Conservation (phyloP, 1,140 invertebrate genomes). For the Zelostemma sp. region DNA sequence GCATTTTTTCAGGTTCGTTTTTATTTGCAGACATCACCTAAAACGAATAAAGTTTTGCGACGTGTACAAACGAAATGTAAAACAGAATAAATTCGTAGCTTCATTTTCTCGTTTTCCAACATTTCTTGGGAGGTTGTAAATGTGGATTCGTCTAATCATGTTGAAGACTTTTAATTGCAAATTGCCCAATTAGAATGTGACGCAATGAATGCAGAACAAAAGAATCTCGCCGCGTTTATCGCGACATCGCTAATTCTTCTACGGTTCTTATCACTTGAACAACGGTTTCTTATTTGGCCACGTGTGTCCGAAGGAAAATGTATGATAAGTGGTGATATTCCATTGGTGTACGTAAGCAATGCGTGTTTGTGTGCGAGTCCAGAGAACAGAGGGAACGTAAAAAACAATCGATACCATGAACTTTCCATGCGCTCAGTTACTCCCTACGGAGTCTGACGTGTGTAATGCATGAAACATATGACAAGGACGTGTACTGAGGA, state of each 20-base stretch:
- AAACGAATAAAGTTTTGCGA: too few relatives aligned
- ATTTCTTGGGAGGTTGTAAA: too few relatives aligned
- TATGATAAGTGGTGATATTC: conserved; percentile 5
- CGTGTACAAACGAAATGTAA: too few relatives aligned
- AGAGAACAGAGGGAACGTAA: conserved; percentile 9
- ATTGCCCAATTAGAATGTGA: conserved; percentile 7
- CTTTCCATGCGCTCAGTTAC: conserved; percentile 44
- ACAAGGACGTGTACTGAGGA: conserved; percentile 38
- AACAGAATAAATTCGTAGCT: too few relatives aligned
- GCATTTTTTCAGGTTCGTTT: too few relatives aligned
- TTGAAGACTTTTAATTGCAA: not conserved
- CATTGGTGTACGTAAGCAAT: conserved; percentile 7
- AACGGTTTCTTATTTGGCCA: conserved; percentile 20
- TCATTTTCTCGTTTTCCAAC: too few relatives aligned
- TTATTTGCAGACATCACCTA: too few relatives aligned
- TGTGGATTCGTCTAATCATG: not conserved
- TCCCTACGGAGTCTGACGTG: conserved; percentile 18
- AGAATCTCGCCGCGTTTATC: conserved; percentile 50
- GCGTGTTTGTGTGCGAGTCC: conserved; percentile 12
- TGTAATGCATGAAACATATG: conserved; percentile 38
- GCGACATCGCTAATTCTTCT: conserved; percentile 52
- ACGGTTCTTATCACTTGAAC: conserved; percentile 50
- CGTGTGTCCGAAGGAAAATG: conserved; percentile 14
- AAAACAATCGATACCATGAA: conserved; percentile 55
- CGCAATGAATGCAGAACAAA: conserved; percentile 31